Evolutionary conservation across 2,797 vertebrate genomes (phyloP).

Genomic region (Rallus crepitans): DNA sequence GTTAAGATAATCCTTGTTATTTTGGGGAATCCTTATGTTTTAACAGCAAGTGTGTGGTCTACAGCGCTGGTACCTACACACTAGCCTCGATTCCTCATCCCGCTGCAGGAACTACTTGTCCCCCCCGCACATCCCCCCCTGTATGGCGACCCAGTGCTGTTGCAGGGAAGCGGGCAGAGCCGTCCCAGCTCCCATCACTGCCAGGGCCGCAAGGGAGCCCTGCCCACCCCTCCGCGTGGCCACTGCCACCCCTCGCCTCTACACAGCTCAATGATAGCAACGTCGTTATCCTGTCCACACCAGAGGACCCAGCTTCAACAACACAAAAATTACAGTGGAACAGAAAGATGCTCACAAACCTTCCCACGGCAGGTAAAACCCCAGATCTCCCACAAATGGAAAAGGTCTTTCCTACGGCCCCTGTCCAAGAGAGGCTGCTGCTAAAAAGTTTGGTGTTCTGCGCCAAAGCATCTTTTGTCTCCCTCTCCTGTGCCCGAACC

Average conservation of each 20-base stretch:
- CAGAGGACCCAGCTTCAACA: neutral
- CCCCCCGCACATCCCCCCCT: neutral
- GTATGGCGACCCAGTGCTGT: no score
- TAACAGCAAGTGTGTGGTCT: neutral
- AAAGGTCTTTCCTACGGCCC: neutral
- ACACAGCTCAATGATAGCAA: neutral
- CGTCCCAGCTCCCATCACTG: accelerated
- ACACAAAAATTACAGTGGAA: neutral
- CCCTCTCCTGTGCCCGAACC: neutral
- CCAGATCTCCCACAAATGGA: neutral
- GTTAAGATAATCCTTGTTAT: neutral
- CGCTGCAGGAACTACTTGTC: neutral
- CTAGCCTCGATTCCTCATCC: neutral
- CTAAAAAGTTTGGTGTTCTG: neutral
- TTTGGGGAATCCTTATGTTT: neutral
- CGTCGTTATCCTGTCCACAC: accelerated
- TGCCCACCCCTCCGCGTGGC: neutral
- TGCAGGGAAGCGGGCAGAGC: neutral
- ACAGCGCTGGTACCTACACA: accelerated
- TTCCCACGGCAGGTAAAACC: neutral
- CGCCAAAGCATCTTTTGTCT: neutral
- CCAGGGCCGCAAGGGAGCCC: neutral
- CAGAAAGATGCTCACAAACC: neutral
- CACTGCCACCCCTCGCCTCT: neutral
- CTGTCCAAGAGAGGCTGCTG: neutral